Conservation (phyloP, 2,797 vertebrate genomes). For the Cirrhinus molitorella region DNA sequence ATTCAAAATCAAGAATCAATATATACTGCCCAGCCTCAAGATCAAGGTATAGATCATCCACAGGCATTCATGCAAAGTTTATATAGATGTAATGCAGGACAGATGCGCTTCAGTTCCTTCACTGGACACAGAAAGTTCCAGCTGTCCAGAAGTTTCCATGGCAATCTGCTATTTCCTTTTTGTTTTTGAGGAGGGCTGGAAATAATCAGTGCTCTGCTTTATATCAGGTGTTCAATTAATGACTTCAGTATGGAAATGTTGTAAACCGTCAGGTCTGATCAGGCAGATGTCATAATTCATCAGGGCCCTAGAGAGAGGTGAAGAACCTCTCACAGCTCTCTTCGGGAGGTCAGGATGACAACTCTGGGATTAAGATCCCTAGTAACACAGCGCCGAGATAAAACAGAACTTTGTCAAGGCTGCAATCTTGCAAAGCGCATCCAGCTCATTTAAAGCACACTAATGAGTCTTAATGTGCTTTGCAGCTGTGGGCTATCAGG, state of each 20-base stretch:
- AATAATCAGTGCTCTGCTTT: slow-evolving; percentile 69
- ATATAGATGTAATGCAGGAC: slow-evolving; percentile 34
- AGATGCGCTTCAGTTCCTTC: slow-evolving; percentile 40
- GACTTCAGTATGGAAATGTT: slow-evolving; percentile 72
- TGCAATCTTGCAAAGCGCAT: slow-evolving; percentile 82
- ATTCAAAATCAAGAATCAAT: neutral
- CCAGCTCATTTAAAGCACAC: slow-evolving; percentile 82
- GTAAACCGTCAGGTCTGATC: slow-evolving; percentile 69
- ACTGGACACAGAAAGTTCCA: slow-evolving; percentile 65
- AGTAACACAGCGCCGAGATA: slow-evolving; percentile 29
- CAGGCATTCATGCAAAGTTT: slow-evolving; percentile 29
- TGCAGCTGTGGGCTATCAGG: slow-evolving; percentile 83
- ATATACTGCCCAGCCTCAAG: neutral
- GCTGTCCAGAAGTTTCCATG: slow-evolving; percentile 72
- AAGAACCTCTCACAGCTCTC: slow-evolving; percentile 29
- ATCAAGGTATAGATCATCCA: slow-evolving; percentile 36
- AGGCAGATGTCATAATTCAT: slow-evolving; percentile 71
- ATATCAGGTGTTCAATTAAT: slow-evolving; percentile 73
- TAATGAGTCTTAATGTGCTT: slow-evolving; percentile 86
- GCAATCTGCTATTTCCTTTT: slow-evolving; percentile 71
- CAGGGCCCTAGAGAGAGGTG: slow-evolving; percentile 58
- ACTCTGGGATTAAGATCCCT: slow-evolving; percentile 5
- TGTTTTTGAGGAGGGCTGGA: slow-evolving; percentile 73
- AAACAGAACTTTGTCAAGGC: slow-evolving; percentile 63
- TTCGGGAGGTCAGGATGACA: slow-evolving; percentile 34